A percentile compares a stretch with the other conserved stretches of the same genome.
These are phyloP conservation scores for Hetaerina americana DNA, from an alignment of 1,140 invertebrate genomes.

Conservation along the genomic window DNA sequence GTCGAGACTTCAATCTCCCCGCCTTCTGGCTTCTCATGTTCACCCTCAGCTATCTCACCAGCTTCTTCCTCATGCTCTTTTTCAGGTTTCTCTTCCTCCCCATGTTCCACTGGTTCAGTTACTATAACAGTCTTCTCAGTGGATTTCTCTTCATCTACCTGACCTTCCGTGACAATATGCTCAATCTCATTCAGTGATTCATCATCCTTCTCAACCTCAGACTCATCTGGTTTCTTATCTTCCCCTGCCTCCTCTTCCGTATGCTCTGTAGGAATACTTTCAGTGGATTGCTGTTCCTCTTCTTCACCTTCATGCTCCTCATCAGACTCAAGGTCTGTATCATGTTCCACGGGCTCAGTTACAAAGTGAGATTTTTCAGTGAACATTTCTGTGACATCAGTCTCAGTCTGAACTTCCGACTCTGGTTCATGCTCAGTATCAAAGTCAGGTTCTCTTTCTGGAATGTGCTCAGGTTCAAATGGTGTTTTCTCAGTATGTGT, in stretches of 20 bases:
- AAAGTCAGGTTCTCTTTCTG: neutral
- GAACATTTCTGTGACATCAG: neutral
- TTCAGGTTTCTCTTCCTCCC: constrained; percentile 14
- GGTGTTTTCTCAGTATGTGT: constrained; percentile 2
- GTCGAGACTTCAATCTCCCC: neutral
- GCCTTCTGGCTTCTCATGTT: no score
- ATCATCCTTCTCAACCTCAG: constrained; percentile 8
- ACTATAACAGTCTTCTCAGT: constrained; percentile 10
- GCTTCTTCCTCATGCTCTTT: neutral
- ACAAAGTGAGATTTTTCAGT: neutral
- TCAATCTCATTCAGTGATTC: constrained; percentile 8
- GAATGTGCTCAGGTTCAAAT: neutral
- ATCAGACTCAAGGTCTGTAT: neutral
- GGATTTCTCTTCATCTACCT: neutral
- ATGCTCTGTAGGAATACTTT: no score
- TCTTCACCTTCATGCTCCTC: constrained; percentile 3
- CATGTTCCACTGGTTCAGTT: constrained; percentile 1
- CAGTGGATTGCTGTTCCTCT: constrained; percentile 9
- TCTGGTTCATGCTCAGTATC: neutral
- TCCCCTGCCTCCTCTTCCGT: constrained; percentile 13
- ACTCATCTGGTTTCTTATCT: constrained; percentile 3
- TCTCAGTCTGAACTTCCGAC: neutral
- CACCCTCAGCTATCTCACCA: no score
- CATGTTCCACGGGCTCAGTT: neutral
- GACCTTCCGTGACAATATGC: constrained; percentile 6